Conservation (phyloP, 2,113 vertebrate species). For the Prunella fulvescens region DNA sequence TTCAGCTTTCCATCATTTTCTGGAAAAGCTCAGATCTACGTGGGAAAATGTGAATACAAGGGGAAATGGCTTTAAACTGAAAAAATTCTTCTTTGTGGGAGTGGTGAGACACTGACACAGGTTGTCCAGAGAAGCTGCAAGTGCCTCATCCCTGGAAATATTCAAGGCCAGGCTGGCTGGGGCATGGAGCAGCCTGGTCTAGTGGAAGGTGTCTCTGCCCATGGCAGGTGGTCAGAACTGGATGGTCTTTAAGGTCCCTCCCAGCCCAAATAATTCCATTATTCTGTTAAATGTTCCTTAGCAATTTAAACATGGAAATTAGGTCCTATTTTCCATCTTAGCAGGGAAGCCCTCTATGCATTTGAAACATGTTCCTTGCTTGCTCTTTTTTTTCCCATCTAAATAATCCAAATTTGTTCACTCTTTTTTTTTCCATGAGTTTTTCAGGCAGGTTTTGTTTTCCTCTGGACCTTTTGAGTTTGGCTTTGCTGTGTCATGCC, state of each 20-base stretch:
- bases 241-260: neutral
- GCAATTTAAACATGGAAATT: neutral
- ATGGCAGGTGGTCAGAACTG: neutral
- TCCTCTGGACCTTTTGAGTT: neutral
- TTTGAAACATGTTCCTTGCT: neutral
- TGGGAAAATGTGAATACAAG: neutral
- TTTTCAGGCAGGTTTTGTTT: neutral
- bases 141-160: neutral
- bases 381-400: neutral
- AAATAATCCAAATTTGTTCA: neutral
- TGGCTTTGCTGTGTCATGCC: neutral
- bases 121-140: neutral
- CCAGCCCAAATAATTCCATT: neutral
- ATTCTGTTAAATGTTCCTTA: neutral
- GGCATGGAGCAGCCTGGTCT: neutral
- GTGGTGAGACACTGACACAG: neutral
- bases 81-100: neutral
- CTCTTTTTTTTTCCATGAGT: neutral
- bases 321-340: neutral
- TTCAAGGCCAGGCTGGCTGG: neutral
- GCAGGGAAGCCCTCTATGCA: neutral
- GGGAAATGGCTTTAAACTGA: neutral
- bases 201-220: neutral
- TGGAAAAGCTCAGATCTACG: neutral
- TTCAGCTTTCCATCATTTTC: neutral